Evolutionary conservation across 2,888 invertebrate genomes (phyloP).

Genomic region (Drosophila eohydei): DNA sequence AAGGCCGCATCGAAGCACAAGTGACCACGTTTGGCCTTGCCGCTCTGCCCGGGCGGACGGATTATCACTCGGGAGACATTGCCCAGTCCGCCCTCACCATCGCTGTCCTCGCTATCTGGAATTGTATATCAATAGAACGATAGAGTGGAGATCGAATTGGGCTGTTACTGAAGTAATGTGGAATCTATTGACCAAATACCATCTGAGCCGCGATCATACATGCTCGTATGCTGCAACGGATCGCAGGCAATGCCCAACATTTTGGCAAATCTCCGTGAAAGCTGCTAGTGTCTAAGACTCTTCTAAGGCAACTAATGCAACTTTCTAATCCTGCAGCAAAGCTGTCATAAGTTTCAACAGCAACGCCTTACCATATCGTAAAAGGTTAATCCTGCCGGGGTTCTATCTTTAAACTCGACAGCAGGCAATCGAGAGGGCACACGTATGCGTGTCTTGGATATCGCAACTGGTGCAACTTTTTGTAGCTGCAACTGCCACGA

Average conservation of each 20-base stretch:
- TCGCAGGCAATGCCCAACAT: constrained; percentile 85
- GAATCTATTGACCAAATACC: constrained; percentile 81
- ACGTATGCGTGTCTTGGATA: constrained; percentile 58
- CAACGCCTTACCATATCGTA: constrained; percentile 22
- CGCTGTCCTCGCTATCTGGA: constrained; percentile 95
- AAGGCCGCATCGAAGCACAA: constrained; percentile 98
- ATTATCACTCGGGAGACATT: constrained; percentile 95
- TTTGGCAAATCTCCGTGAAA: constrained; percentile 40
- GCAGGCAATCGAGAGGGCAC: constrained; percentile 1
- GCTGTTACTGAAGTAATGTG: background rate
- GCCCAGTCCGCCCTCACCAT: constrained; percentile 96
- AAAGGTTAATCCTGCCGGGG: constrained; percentile 48
- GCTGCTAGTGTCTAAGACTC: constrained; percentile 73
- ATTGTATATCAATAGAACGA: constrained; percentile 6
- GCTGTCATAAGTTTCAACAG: constrained; percentile 50
- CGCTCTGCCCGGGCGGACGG: constrained; percentile 95
- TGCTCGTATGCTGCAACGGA: constrained; percentile 88
- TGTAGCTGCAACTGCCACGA: constrained; percentile 55
- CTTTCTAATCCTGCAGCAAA: constrained; percentile 50
- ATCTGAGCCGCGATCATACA: constrained; percentile 86
- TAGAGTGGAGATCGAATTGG: background rate
- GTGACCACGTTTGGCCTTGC: constrained; percentile 98
- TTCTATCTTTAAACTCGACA: constrained; percentile 60
- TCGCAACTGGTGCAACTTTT: constrained; percentile 58
- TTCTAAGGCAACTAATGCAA: constrained; percentile 52